A percentile compares a stretch with the other conserved stretches of the same genome.
Conservation (phyloP, 2,113 vertebrate species). For the Phodopus roborovskii region DNA sequence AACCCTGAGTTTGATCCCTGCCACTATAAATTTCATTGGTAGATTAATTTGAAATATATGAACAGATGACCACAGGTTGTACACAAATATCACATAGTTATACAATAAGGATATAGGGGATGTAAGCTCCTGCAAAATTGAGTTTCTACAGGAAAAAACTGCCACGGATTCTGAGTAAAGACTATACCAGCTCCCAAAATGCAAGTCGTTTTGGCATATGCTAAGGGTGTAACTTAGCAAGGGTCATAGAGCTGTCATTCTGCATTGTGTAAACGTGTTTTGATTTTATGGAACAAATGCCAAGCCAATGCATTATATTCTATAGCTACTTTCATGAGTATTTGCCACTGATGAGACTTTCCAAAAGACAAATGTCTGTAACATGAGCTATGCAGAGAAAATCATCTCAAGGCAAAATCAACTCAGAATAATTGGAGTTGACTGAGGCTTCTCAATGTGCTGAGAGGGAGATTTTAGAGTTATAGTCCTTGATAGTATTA, state of each 20-base stretch:
- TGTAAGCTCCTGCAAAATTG: not conserved
- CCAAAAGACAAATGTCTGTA: not conserved
- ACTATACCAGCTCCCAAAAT: not conserved
- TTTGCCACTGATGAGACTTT: slow-evolving; percentile 6
- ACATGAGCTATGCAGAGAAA: not conserved
- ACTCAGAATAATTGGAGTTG: not conserved
- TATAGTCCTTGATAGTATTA: not conserved
- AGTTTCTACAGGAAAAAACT: not conserved
- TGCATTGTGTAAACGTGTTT: not conserved
- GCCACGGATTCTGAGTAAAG: not conserved
- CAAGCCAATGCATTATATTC: not conserved
- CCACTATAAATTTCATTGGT: not conserved
- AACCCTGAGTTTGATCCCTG: not conserved
- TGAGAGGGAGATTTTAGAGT: not conserved
- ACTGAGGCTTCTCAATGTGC: not conserved
- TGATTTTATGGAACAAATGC: slow-evolving; percentile 10
- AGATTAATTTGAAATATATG: not conserved
- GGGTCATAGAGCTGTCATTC: not conserved
- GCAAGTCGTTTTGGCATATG: not conserved
- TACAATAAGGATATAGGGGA: not conserved
- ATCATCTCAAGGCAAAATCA: slow-evolving; percentile 18
- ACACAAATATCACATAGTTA: not conserved
- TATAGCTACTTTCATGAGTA: not conserved
- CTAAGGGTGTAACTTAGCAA: not conserved
- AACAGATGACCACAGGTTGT: not conserved